These are phyloP conservation scores for Falco rusticolus DNA, from an alignment of 2,797 vertebrate species.

Conservation along the genomic window DNA sequence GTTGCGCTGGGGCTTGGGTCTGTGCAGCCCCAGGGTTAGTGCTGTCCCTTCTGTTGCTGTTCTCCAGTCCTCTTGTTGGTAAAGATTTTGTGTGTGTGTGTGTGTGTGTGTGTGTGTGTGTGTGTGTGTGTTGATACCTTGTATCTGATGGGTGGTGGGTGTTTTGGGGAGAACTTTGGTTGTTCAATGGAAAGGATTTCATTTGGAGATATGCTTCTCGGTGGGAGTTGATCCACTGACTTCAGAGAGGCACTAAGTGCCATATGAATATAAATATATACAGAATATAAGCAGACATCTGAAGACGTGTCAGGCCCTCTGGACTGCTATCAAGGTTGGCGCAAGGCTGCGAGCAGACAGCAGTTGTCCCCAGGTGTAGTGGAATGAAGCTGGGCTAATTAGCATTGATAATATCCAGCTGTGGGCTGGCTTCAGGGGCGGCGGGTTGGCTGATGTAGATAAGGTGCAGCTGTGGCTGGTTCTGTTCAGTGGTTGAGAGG, in stretches of 20 bases:
- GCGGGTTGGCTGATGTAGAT: too few species aligned
- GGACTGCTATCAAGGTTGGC: neutral
- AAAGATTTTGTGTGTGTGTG: too few species aligned
- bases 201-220: accelerated
- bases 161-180: neutral
- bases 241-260: neutral
- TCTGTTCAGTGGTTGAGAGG: too few species aligned
- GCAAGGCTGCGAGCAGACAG: neutral
- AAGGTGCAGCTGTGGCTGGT: too few species aligned
- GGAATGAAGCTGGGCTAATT: too few species aligned
- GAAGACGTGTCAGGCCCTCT: neutral
- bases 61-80: neutral
- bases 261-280: neutral
- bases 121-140: too few species aligned
- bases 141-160: neutral
- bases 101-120: too few species aligned
- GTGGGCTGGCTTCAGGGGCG: too few species aligned
- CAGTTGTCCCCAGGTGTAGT: neutral
- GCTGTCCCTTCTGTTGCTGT: neutral
- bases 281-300: neutral
- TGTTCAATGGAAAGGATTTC: neutral
- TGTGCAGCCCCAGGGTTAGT: accelerated
- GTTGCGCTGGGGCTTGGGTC: neutral
- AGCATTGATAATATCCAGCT: too few species aligned
- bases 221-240: neutral